Conservation (phyloP, 2,888 invertebrate genomes). For the Amiota mariae region DNA sequence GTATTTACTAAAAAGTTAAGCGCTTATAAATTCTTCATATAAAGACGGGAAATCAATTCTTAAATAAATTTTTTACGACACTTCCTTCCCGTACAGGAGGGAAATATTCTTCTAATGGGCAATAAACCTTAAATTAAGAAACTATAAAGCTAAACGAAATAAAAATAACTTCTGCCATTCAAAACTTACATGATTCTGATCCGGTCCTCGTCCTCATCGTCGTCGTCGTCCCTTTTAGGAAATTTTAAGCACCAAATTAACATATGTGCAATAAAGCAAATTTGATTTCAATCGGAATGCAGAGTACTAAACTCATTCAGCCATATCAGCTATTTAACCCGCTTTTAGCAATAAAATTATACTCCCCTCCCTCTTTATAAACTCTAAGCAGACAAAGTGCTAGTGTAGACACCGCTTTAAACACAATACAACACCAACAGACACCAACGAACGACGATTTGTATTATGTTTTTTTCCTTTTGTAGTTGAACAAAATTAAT, state of each 20-base stretch:
- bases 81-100: neutral
- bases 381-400: conserved; percentile 29
- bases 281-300: conserved; percentile 65
- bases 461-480: conserved; percentile 35
- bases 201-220: neutral
- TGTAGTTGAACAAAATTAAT: conserved; percentile 65
- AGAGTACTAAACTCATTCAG: conserved; percentile 53
- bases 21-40: no score
- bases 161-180: conserved; percentile 26
- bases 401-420: neutral
- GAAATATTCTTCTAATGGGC: neutral
- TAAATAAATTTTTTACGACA: no score
- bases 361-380: conserved; percentile 42
- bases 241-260: conserved; percentile 55
- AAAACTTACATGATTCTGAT: neutral
- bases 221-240: conserved; percentile 47
- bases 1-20: no score
- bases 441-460: no score
- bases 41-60: no score
- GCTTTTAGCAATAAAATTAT: conserved; percentile 71
- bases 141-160: conserved; percentile 52
- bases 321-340: conserved; percentile 67
- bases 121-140: conserved; percentile 51
- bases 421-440: no score
- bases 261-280: conserved; percentile 70